Evolutionary conservation across 1,140 invertebrate genomes (phyloP).

Genomic region (Cyclina sinensis): DNA sequence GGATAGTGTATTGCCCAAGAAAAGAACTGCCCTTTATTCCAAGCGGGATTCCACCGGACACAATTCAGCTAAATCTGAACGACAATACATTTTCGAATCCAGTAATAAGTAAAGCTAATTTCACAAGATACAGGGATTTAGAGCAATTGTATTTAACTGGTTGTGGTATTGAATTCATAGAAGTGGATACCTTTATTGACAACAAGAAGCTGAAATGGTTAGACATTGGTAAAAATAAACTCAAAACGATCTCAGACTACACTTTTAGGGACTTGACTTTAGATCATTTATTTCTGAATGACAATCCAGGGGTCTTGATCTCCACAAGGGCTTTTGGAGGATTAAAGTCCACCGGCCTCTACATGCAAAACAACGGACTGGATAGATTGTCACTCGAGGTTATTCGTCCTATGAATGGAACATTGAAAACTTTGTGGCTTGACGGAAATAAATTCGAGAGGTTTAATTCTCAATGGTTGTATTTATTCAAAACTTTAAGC

Average conservation of each 20-base stretch:
- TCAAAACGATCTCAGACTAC: conserved; percentile 81
- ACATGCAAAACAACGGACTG: conserved; percentile 84
- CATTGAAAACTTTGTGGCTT: conserved; percentile 83
- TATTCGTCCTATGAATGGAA: conserved; percentile 82
- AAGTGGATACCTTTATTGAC: conserved; percentile 83
- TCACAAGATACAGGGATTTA: conserved; percentile 78
- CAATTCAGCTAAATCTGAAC: conserved; percentile 84
- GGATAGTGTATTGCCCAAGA: conserved; percentile 84
- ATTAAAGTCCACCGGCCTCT: conserved; percentile 83
- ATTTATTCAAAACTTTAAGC: conserved; percentile 80
- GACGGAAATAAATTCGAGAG: conserved; percentile 83
- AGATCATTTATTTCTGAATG: conserved; percentile 85
- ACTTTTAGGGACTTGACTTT: conserved; percentile 84
- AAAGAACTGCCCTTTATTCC: conserved; percentile 82
- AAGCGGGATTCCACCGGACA: conserved; percentile 81
- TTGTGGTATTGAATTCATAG: conserved; percentile 84
- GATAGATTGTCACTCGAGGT: conserved; percentile 79
- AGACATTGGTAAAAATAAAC: conserved; percentile 85
- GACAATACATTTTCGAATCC: conserved; percentile 82
- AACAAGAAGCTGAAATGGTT: conserved; percentile 83
- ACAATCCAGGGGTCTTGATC: conserved; percentile 83
- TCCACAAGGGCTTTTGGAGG: conserved; percentile 82
- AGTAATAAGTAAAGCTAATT: conserved; percentile 79
- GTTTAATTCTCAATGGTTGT: conserved; percentile 78
- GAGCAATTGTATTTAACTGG: conserved; percentile 84